A percentile compares a stretch with the other conserved stretches of the same genome.
phyloP scores from a whole-genome alignment of 2,797 vertebrate genomes.

The Tachyglossus aculeatus region DNA sequence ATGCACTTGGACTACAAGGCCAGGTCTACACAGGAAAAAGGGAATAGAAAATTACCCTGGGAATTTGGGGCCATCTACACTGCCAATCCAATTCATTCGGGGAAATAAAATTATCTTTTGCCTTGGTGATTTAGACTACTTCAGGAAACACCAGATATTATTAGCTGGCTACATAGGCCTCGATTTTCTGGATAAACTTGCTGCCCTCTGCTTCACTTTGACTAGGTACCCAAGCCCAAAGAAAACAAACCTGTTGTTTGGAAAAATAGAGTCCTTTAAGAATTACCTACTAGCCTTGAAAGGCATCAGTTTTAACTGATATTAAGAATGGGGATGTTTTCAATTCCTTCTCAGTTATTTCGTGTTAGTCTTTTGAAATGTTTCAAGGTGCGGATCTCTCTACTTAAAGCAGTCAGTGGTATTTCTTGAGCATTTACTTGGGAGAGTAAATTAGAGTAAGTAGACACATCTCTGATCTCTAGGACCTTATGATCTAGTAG shows the following conservation, averaged over 20 bases:
- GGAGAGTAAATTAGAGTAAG: too few species aligned
- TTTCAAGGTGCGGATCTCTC: not conserved
- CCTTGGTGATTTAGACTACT: too few species aligned
- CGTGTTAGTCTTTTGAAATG: not conserved
- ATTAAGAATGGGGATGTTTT: not conserved
- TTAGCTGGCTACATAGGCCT: not conserved
- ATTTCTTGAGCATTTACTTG: too few species aligned
- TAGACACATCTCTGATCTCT: too few species aligned
- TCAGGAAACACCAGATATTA: not conserved
- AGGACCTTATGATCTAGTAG: too few species aligned
- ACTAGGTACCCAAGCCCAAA: too few species aligned
- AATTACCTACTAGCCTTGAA: not conserved
- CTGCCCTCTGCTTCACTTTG: not conserved
- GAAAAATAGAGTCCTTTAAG: not conserved
- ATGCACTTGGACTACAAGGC: too few species aligned
- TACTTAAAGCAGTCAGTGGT: too few species aligned
- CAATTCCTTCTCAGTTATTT: not conserved
- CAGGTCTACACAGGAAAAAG: too few species aligned
- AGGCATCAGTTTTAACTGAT: not conserved
- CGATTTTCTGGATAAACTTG: not conserved
- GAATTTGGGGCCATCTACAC: not conserved
- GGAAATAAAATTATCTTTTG: not conserved
- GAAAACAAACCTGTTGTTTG: not conserved
- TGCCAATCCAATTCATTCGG: conserved; percentile 1
- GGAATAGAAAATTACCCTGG: not conserved